Conservation (phyloP, 2,888 invertebrate species). For the Argyra leucocephala region DNA sequence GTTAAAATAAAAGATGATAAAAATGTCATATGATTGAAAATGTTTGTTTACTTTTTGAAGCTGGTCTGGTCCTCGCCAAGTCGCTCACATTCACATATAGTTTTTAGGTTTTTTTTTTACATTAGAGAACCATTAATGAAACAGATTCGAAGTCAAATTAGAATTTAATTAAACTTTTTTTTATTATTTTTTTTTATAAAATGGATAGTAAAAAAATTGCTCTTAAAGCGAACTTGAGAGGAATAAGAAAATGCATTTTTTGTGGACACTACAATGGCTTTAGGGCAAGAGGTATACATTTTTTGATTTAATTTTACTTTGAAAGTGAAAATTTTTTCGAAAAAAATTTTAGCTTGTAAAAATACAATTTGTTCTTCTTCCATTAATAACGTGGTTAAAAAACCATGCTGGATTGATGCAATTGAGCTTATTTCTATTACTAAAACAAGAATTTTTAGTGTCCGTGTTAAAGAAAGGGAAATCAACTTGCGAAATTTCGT, state of each 20-base stretch:
- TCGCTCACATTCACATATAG: no score
- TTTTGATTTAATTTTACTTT: neutral
- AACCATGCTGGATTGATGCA: constrained; percentile 27
- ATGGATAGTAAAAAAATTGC: neutral
- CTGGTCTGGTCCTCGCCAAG: no score
- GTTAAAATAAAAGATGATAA: no score
- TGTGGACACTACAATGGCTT: neutral
- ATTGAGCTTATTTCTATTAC: constrained; percentile 51
- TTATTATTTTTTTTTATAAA: no score
- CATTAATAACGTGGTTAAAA: neutral
- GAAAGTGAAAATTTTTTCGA: neutral
- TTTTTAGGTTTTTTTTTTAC: no score
- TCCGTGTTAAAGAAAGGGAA: constrained; percentile 57
- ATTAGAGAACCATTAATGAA: no score
- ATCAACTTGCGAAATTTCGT: constrained; percentile 67
- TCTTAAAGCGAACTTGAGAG: neutral
- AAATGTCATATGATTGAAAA: no score
- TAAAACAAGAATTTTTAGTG: constrained; percentile 56
- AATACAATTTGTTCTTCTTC: neutral
- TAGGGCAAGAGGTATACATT: neutral
- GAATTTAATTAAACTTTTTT: no score
- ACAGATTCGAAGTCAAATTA: no score
- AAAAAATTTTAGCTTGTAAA: neutral
- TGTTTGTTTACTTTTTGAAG: no score
- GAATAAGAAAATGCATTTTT: neutral